Evolutionary conservation across 2,797 vertebrate species (phyloP).

Genomic region (Setipinna tenuifilis): DNA sequence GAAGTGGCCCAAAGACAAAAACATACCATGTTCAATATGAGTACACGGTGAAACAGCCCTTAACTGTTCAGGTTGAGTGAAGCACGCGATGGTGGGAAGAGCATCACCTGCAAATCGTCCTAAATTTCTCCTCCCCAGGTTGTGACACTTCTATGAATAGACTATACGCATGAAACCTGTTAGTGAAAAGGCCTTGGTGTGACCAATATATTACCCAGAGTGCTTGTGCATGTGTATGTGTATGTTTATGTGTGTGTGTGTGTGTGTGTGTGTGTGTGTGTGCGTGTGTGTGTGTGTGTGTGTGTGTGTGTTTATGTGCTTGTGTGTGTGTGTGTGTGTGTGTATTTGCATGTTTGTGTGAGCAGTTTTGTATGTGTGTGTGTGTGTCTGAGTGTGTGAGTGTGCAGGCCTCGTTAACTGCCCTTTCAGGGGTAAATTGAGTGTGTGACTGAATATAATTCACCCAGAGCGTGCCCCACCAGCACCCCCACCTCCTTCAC

Average conservation of each 20-base stretch:
- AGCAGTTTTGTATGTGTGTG: background rate
- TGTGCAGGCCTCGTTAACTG: constrained; percentile 66
- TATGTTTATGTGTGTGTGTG: background rate
- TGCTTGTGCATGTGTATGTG: background rate
- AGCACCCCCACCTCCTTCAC: no score
- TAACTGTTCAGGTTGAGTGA: background rate
- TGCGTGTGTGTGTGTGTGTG: background rate
- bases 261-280: background rate
- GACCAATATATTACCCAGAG: background rate
- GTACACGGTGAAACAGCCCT: background rate
- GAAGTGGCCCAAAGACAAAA: background rate
- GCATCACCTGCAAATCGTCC: constrained; percentile 10
- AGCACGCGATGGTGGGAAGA: background rate
- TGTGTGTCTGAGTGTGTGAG: constrained; percentile 25
- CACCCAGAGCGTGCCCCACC: constrained; percentile 61
- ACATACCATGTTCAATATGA: background rate
- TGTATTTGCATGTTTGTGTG: constrained; percentile 17
- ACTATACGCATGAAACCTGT: background rate
- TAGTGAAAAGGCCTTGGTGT: background rate
- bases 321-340: constrained; percentile 38
- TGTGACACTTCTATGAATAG: background rate
- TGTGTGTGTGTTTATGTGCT: background rate
- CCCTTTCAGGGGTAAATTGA: constrained; percentile 78
- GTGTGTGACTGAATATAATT: constrained; percentile 81
- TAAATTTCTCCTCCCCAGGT: background rate